Evolutionary conservation across 2,113 vertebrate genomes (phyloP), one percentile per base, ranked within the genome.

Genomic region (Nycticebus coucang): DNA sequence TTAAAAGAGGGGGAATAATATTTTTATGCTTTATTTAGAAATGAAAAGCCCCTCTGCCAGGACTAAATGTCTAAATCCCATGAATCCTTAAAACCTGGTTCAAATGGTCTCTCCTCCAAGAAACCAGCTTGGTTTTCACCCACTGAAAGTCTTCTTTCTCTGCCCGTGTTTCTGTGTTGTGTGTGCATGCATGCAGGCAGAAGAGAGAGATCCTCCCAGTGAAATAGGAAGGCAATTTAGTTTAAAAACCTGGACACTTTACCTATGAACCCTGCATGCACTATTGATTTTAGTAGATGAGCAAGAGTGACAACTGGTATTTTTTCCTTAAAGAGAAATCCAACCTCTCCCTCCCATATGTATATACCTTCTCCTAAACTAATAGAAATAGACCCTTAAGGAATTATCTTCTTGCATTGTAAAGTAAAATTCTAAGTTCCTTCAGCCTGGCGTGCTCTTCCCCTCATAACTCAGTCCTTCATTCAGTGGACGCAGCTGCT

Each of bases 201-300:
- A 22, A 62, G 22, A 10, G 60, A 24, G 22, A 24, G 24, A 7
- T 68, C 26, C 80, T 53, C 8, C 18, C 35, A n/a, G 4, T 35
- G 28, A 30, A 81, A 41, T 13, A 57, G 35, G 30, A 71, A 53
- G 62, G 21, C 64, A 13, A 78, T 59, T 90, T 72, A 18, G n/a
- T 11, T 74, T 78, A 88, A 45, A 22, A 69, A 91, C 12, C 24
- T 62, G 19, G 11, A 21, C 3, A 41, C 33, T 77, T 87, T 45
- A 24, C 80, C n/a, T 88, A 87, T 86, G 41, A 81, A 37, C 1
- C 4, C 60, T 79, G 14, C 26, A 60, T 22, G 15, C 26, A 15
- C 8, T 95, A 14, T 24, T 89, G n/a, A 35, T 89, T 93, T 79
- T 68, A 77, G 4, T 41, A 89, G 35, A 37, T 45, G 35, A 85